Evolutionary conservation across 1,140 invertebrate genomes (phyloP), one percentile per base, ranked within the genome.

Genomic region (Trachymyrmex septentrionalis): DNA sequence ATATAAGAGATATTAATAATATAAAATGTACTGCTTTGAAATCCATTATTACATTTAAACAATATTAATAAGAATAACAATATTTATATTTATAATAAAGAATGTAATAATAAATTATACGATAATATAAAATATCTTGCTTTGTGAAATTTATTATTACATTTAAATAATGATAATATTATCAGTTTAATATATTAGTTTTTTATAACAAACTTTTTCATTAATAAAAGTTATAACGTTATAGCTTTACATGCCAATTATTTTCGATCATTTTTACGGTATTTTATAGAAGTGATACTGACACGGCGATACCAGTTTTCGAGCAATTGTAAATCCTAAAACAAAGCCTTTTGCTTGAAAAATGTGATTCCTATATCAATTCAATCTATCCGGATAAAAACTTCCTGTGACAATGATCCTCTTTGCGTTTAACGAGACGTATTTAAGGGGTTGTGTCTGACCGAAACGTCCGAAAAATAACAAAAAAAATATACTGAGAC

Each of bases 391-490:
- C 48, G 14, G 48, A 55, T n/a, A 73, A 82, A 82, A 50, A 72
- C 7, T 48, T 14, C 6, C 38, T 21, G 34, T 30, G 38, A 82
- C 34, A 73, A 50, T 38, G 19, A 73, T 50, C 3, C 55, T 57
- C 57, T 61, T 73, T 50, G 55, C 69, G 38, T 84, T 84, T 73
- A 82, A 73, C 38, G 55, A 64, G 24, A 85, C 50, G 38, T 44
- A 67, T 76, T 86, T 63, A 78, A 85, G 48, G 59, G 71, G 5
- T 57, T 21, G 38, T 34, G 14, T 4, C 61, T 12, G 21, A 61
- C 14, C 55, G 34, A 53, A 78, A 88, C 9, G 27, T 82, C 1
- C 48, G 27, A 84, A 89, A 78, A 73, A 69, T 71, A 59, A 57
- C 6, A n/a, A 2, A 12, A 21, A 76, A 71, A 63, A 61, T 53